Conservation (phyloP, 2,797 vertebrate genomes). For the Microctenopoma steveboyesi region DNA sequence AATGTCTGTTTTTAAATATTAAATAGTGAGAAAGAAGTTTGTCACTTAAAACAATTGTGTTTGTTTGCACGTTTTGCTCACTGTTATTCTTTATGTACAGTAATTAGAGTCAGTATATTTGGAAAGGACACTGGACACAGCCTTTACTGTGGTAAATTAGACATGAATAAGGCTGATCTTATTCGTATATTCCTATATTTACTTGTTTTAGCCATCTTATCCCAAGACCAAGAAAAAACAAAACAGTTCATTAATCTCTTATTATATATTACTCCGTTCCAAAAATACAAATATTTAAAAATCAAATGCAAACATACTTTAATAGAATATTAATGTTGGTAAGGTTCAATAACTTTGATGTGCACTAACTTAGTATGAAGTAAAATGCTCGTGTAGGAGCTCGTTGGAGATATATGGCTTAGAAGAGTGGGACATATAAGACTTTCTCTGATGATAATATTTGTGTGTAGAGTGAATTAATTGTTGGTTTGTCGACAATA, state of each 20-base stretch:
- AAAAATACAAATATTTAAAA: neutral
- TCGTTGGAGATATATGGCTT: neutral
- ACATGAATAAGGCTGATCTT: neutral
- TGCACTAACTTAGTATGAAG: neutral
- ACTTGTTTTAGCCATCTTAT: slow-evolving; percentile 6
- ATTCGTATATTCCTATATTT: neutral
- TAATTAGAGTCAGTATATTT: neutral
- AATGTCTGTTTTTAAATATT: slow-evolving; percentile 1
- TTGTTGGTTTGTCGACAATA: neutral
- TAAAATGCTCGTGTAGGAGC: no score
- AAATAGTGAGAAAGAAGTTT: neutral
- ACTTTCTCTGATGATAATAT: neutral
- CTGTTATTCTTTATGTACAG: slow-evolving; percentile 30
- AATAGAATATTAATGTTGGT: no score
- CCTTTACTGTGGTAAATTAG: neutral
- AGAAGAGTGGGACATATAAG: neutral
- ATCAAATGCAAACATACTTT: no score
- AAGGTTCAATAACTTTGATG: neutral
- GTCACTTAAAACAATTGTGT: neutral
- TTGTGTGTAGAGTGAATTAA: neutral
- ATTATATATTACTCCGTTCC: neutral
- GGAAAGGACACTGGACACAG: neutral
- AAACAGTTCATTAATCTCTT: neutral
- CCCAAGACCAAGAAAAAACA: neutral
- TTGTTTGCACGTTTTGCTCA: neutral